Base-by-base conservation (phyloP, 2,113 vertebrate genomes). In the Tenebrosternarchus preto region DNA sequence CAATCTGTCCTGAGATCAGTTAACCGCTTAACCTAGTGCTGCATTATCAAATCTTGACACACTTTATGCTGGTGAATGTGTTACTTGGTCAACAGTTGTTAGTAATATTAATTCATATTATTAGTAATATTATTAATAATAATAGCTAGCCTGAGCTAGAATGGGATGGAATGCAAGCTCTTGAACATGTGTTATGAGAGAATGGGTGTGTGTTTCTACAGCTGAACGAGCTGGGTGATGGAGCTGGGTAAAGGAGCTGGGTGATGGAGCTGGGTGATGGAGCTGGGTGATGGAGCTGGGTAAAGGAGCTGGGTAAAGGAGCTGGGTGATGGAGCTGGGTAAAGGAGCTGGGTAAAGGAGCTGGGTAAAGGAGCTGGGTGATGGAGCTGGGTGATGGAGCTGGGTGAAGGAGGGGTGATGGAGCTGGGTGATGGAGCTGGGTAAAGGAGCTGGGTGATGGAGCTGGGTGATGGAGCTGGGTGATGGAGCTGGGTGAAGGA, bases 1-100 rank as follows among this genome's bases (percentile, higher is more conserved):
- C 64, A 74, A 68, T 25, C 19, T 83, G 78, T 73, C 36, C 73
- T 29, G 22, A 72, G 50, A 27, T n/a, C 66, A 24, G 67, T 12
- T 81, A 29, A 9, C 0, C 56, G 36, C 24, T 78, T 31, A 69
- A 25, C 55, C 29, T 27, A 29, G 50, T 46, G 29, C 60, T 73
- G 29, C 20, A 55, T 4, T 5, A 20, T 24, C 16, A 56, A 19
- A 16, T 4, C 55, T 17, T 19, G 31, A 50, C 6, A n/a, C 19
- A 33, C 59, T 15, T 3, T 11, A n/a, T 12, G 33, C 9, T 8
- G 15, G 3, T 68, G 1, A 20, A 20, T 33, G 63, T 20, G 36
- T 39, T 22, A 39, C 7, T 4, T 39, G 39, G 20, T 68, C 39
- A 29, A 66, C 43, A 50, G 11, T 15, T 50, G 15, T 50, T 50